Conservation (phyloP, 2,888 invertebrate species). For the Acanthacorydalis orientalis region DNA sequence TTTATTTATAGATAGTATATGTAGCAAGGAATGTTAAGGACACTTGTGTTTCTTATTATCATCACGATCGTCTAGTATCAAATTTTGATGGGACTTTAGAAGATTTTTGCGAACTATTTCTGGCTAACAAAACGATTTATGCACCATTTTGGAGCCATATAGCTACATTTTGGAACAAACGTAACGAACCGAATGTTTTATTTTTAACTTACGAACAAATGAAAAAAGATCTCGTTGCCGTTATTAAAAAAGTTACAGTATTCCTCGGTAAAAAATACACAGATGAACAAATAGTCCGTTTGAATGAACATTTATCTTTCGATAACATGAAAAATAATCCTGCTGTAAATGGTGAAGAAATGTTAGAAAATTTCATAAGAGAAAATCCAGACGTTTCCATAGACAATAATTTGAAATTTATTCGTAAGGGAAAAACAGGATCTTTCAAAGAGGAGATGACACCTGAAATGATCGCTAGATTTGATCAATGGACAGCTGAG, state of each 20-base stretch:
- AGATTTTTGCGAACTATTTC: conserved; percentile 37
- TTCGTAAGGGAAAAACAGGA: conserved; percentile 16
- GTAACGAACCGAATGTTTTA: conserved; percentile 19
- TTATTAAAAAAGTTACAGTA: conserved; percentile 23
- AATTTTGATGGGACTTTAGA: conserved; percentile 29
- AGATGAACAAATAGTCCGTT: conserved; percentile 20
- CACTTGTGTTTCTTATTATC: conserved; percentile 44
- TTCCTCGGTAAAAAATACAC: conserved; percentile 24
- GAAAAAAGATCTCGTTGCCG: conserved; percentile 25
- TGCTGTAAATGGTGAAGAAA: conserved; percentile 25
- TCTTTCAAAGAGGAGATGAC: conserved; percentile 15
- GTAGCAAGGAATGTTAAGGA: conserved; percentile 51
- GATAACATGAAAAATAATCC: conserved; percentile 32
- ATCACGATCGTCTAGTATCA: conserved; percentile 37
- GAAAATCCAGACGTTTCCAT: conserved; percentile 12
- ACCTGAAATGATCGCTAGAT: conserved; percentile 13
- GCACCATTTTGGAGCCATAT: conserved; percentile 20
- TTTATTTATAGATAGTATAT: conserved; percentile 37
- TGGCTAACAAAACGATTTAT: conserved; percentile 28
- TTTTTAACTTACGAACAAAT: conserved; percentile 19
- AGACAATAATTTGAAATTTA: conserved; percentile 16
- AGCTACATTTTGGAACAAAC: conserved; percentile 19
- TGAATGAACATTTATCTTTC: conserved; percentile 31
- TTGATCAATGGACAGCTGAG: conserved; percentile 19
- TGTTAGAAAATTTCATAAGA: conserved; percentile 21